A percentile compares a stretch with the other conserved stretches of the same genome.
Conservation (phyloP, 1,140 invertebrate species). For the Coptotermes formosanus region DNA sequence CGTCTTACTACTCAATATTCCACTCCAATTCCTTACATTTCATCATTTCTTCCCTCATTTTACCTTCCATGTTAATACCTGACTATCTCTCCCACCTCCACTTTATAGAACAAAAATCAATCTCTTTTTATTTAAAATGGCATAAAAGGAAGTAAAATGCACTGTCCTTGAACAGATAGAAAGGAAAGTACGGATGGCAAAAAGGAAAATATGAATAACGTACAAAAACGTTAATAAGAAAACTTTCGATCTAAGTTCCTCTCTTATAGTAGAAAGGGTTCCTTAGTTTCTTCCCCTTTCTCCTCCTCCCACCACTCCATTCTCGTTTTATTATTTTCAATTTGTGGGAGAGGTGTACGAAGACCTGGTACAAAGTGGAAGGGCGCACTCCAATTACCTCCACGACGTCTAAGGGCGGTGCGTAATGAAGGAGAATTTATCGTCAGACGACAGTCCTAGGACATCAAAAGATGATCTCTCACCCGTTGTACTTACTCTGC, state of each 20-base stretch:
- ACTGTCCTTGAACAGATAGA: neutral
- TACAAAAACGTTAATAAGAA: neutral
- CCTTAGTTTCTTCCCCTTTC: neutral
- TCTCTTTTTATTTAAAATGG: neutral
- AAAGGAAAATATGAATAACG: neutral
- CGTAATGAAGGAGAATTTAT: constrained; percentile 16
- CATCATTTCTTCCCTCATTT: neutral
- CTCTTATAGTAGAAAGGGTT: neutral
- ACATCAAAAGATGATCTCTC: too few relatives aligned
- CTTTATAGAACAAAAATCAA: neutral
- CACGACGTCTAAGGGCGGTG: neutral
- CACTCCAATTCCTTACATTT: neutral
- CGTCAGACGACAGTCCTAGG: neutral
- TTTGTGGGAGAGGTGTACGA: neutral
- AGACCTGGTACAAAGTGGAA: neutral
- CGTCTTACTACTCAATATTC: neutral
- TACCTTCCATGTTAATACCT: neutral
- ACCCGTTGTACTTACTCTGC: too few relatives aligned
- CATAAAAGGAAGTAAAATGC: neutral
- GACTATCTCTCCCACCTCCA: neutral
- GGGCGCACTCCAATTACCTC: neutral
- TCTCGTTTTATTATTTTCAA: neutral
- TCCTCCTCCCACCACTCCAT: neutral
- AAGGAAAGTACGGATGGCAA: neutral
- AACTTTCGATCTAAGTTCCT: neutral